These are phyloP conservation scores for Thamnophis sirtalis DNA, from an alignment of 2,113 vertebrate genomes.

Conservation along the genomic window DNA sequence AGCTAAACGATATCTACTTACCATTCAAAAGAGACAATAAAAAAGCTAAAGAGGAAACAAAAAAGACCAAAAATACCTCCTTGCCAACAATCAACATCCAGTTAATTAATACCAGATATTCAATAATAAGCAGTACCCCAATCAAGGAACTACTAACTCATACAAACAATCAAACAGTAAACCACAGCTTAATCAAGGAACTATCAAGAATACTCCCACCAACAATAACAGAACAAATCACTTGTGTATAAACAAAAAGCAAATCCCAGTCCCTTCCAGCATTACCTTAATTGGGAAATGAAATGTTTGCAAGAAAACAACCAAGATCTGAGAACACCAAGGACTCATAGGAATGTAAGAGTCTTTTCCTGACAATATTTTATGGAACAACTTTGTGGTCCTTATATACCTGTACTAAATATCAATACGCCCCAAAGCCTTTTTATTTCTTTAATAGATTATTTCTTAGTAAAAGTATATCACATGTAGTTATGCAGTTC, in stretches of 20 bases:
- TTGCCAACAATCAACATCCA: too few relatives aligned
- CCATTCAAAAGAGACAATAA: neutral
- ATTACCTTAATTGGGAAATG: neutral
- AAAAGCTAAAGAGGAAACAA: neutral
- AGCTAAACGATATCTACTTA: neutral
- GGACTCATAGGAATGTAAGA: neutral
- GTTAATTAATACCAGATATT: too few relatives aligned
- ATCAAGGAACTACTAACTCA: neutral
- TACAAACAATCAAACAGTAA: neutral
- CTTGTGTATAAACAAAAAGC: neutral
- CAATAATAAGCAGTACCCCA: neutral
- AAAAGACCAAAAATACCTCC: neutral
- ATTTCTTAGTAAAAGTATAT: conserved; percentile 42
- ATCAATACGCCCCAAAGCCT: conserved; percentile 20
- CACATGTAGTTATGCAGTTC: conserved; percentile 51
- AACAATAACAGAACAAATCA: neutral
- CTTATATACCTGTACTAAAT: neutral
- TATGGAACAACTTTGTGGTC: neutral
- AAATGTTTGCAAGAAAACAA: neutral
- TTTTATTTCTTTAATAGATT: conserved; percentile 19
- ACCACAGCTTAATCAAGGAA: neutral
- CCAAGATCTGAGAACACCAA: neutral
- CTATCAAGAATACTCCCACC: neutral
- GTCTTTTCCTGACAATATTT: neutral
- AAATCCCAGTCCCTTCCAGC: neutral